Base-by-base conservation (phyloP, 2,888 invertebrate genomes). In the Pseudococcus viburni region DNA sequence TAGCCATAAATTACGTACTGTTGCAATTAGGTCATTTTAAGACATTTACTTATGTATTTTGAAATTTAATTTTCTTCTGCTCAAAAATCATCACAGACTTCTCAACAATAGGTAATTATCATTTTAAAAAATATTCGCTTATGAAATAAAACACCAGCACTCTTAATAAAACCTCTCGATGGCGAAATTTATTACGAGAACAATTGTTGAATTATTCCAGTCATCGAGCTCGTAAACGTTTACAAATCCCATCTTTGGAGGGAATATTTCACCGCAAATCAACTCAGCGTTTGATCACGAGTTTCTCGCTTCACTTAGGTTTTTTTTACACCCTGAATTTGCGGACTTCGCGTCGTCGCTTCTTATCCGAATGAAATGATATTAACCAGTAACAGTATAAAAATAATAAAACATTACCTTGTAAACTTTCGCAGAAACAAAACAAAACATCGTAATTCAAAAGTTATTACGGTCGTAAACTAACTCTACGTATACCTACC, bases 391-490 rank as follows among this genome's bases (percentile, higher is more conserved):
- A 12, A 73, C 33, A 33, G 6, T 22, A 73, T 26, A 73, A 73
- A 73, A 33, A 73, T 73, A 73, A 73, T 73, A 73, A 73, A 73
- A 73, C 33, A 73, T 73, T 59, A 73, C 68, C 68, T 73, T 73
- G 68, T 73, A 73, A 59, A 59, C 19, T 73, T 22, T 73, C 33
- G 68, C 33, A 73, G 22, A 73, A 73, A 73, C 68, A 73, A 26
- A 73, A 33, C 12, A 73, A 26, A 26, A 33, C 26, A 26, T 7
- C 26, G 68, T 73, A 73, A 73, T 73, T 73, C 15, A 33, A 73
- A 73, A 73, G 68, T 73, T 73, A 73, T 73, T 73, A 73, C 68
- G 12, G 68, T 73, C 68, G 68, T 73, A 73, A 73, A 73, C 68
- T 33, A 26, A 17, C 55, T 17, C 55, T 59, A 5, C 19, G 59